Evolutionary conservation across 1,140 invertebrate species (phyloP).

Genomic region (Carposina sasakii): DNA sequence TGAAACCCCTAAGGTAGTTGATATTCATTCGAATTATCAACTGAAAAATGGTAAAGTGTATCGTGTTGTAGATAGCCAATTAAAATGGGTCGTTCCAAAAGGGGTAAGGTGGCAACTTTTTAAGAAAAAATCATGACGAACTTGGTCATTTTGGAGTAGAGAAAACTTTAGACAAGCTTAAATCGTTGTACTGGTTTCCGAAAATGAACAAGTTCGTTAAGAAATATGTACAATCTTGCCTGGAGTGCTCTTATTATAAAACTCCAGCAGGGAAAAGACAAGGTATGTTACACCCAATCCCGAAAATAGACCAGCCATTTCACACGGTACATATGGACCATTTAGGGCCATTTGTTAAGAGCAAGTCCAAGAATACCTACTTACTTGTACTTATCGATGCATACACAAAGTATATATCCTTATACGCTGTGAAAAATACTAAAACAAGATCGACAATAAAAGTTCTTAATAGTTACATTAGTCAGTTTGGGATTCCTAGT

Average conservation of each 20-base stretch:
- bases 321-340: conserved; percentile 24
- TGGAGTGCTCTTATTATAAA: conserved; percentile 9
- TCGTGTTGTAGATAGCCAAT: neutral
- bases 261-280: conserved; percentile 14
- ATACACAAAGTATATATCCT: conserved; percentile 26
- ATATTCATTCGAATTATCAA: conserved; percentile 5
- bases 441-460: conserved; percentile 5
- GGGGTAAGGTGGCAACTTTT: conserved; percentile 3
- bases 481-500: conserved; percentile 1
- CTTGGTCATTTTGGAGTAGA: conserved; percentile 27
- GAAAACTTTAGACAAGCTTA: conserved; percentile 22
- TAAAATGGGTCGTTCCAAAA: conserved; percentile 5
- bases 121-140: conserved; percentile 20
- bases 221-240: conserved; percentile 2
- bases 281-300: conserved; percentile 16
- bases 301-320: conserved; percentile 18
- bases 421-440: conserved; percentile 4
- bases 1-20: neutral
- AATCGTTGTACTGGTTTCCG: conserved; percentile 24
- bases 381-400: conserved; percentile 32
- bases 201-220: conserved; percentile 6
- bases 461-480: conserved; percentile 1
- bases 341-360: conserved; percentile 17
- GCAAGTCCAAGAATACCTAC: conserved; percentile 20
- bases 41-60: conserved; percentile 7